phyloP scores from a whole-genome alignment of 1,140 invertebrate species.

The Drosophila lowei region DNA sequence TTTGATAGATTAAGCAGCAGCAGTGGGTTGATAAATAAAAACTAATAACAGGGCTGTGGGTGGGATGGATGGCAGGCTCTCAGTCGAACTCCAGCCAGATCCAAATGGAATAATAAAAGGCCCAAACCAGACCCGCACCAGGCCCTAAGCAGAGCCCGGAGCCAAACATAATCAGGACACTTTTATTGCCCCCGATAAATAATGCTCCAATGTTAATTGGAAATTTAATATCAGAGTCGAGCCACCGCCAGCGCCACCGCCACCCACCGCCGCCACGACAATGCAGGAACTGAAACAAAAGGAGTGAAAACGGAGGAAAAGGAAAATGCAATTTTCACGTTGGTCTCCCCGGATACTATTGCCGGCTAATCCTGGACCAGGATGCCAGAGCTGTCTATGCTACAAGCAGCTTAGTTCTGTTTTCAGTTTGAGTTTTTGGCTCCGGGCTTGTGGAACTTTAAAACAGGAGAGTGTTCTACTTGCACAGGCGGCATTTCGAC shows the following conservation, averaged over 20 bases:
- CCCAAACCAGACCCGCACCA: slow-evolving; percentile 6
- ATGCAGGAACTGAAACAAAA: slow-evolving; percentile 1
- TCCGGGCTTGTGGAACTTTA: slow-evolving; percentile 25
- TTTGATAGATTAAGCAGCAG: slow-evolving; percentile 56
- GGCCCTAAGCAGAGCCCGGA: slow-evolving; percentile 9
- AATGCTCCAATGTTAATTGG: slow-evolving; percentile 79
- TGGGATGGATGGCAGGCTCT: not conserved
- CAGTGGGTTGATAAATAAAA: slow-evolving; percentile 64
- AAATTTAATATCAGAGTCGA: slow-evolving; percentile 64
- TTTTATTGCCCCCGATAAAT: slow-evolving; percentile 79
- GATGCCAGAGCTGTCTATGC: not conserved
- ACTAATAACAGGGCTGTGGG: slow-evolving; percentile 50
- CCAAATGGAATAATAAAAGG: slow-evolving; percentile 67
- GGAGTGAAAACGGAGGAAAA: not conserved
- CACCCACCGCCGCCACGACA: slow-evolving; percentile 10
- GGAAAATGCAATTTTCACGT: slow-evolving; percentile 48
- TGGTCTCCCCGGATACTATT: not conserved
- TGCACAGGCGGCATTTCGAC: no score
- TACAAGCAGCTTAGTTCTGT: slow-evolving; percentile 38
- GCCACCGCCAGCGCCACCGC: no score
- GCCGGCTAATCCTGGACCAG: slow-evolving; percentile 5
- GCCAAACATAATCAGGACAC: slow-evolving; percentile 74
- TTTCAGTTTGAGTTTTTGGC: slow-evolving; percentile 5
- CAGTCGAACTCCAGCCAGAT: slow-evolving; percentile 37
- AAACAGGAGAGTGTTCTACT: no score